Evolutionary conservation across 2,113 vertebrate species (phyloP).

Genomic region (Tylochromis polylepis): DNA sequence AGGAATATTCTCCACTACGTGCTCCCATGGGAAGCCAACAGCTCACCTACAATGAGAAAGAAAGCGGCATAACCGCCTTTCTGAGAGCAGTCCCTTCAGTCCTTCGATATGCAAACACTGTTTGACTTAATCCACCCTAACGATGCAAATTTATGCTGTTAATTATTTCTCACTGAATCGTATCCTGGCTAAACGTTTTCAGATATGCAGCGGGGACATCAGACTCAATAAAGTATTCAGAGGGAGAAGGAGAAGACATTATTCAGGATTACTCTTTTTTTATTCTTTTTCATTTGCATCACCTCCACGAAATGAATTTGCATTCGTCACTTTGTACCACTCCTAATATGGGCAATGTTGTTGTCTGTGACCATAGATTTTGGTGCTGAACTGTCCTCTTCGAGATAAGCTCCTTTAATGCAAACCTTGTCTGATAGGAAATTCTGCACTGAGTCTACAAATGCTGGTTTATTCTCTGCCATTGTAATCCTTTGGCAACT

Average conservation of each 20-base stretch:
- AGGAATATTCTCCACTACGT: neutral
- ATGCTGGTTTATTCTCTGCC: constrained; percentile 1
- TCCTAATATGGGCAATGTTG: constrained; percentile 31
- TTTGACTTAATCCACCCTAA: constrained; percentile 66
- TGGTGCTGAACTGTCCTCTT: constrained; percentile 3
- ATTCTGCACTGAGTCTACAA: neutral
- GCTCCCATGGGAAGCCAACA: neutral
- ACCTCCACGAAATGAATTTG: constrained; percentile 23
- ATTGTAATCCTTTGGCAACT: constrained; percentile 21
- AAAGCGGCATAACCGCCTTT: neutral
- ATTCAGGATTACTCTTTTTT: constrained; percentile 41
- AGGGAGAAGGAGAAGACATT: constrained; percentile 18
- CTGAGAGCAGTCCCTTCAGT: constrained; percentile 20
- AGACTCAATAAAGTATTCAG: constrained; percentile 47
- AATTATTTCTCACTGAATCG: constrained; percentile 64
- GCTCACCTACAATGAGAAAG: neutral
- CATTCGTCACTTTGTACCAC: constrained; percentile 35
- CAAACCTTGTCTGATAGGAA: constrained; percentile 28
- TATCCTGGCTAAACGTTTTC: constrained; percentile 47
- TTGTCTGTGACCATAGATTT: constrained; percentile 23
- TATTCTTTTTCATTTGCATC: constrained; percentile 46
- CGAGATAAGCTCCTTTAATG: constrained; percentile 44
- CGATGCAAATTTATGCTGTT: constrained; percentile 71
- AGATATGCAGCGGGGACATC: constrained; percentile 52
- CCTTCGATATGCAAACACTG: constrained; percentile 51